These are phyloP conservation scores for Eurystomus gularis DNA, from an alignment of 2,113 vertebrate genomes.

Conservation along the genomic window DNA sequence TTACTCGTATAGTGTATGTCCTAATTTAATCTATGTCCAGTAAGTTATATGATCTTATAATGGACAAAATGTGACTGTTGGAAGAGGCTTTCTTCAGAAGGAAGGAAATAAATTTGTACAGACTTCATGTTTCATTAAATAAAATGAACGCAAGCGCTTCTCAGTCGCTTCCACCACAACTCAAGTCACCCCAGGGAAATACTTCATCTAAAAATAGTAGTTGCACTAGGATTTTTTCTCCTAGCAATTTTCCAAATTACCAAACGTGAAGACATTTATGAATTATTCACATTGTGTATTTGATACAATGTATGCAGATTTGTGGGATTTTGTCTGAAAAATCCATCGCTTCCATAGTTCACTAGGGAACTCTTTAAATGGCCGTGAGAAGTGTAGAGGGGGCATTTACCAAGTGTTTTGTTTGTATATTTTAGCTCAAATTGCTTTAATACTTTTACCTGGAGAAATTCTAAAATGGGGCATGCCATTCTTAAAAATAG, in stretches of 20 bases:
- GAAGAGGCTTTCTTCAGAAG: neutral
- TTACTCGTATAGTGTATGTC: neutral
- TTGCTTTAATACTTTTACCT: neutral
- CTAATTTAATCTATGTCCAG: neutral
- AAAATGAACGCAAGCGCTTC: neutral
- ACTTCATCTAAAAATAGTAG: neutral
- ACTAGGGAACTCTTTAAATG: neutral
- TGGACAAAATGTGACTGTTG: neutral
- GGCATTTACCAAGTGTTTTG: neutral
- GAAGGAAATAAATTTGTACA: neutral
- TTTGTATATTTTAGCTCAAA: neutral
- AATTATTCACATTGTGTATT: neutral
- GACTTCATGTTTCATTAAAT: neutral
- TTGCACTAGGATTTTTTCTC: neutral
- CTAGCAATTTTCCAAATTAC: neutral
- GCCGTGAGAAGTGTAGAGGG: accelerated
- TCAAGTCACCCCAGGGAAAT: neutral
- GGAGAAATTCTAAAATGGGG: neutral
- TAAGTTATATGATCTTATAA: neutral
- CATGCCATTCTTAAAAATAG: neutral
- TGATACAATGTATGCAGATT: neutral
- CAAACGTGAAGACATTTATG: neutral
- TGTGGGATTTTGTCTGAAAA: neutral
- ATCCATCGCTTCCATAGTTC: neutral
- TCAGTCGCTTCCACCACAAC: neutral